Conservation (phyloP, 2,113 vertebrate species). For the Alethe diademata region DNA sequence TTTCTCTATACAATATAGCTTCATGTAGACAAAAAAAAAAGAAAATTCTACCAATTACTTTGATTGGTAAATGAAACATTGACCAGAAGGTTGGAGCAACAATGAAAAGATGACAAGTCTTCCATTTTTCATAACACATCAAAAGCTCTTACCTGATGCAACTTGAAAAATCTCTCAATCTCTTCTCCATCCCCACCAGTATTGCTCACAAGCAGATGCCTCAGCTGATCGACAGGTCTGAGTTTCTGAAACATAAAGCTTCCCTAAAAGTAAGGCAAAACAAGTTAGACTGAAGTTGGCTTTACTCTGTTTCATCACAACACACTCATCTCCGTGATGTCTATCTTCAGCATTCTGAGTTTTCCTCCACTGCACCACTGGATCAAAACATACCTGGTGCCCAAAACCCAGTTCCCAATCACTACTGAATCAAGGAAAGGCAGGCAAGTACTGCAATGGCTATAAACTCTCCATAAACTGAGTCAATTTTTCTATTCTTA, state of each 20-base stretch:
- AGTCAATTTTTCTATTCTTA: neutral
- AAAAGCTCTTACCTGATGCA: constrained; percentile 84
- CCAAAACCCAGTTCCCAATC: neutral
- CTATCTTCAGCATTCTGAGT: neutral
- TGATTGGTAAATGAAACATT: neutral
- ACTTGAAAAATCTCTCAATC: constrained; percentile 94
- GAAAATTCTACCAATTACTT: neutral
- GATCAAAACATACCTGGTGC: neutral
- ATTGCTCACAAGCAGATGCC: constrained; percentile 93
- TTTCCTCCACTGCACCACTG: neutral
- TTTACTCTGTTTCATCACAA: neutral
- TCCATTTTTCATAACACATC: neutral
- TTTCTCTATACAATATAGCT: neutral
- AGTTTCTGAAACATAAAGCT: constrained; percentile 97
- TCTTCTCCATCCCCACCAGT: constrained; percentile 93
- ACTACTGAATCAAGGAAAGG: neutral
- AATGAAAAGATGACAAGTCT: neutral
- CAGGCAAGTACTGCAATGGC: neutral
- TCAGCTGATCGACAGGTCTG: constrained; percentile 92
- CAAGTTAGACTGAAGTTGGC: neutral
- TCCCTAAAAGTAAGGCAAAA: constrained; percentile 75
- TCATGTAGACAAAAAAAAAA: neutral
- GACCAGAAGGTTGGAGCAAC: neutral
- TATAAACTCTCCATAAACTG: neutral
- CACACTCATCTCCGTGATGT: accelerated